Evolutionary conservation across 2,888 invertebrate species (phyloP), one percentile per base, ranked within the genome.

Genomic region (Drosophila flavopinicola): DNA sequence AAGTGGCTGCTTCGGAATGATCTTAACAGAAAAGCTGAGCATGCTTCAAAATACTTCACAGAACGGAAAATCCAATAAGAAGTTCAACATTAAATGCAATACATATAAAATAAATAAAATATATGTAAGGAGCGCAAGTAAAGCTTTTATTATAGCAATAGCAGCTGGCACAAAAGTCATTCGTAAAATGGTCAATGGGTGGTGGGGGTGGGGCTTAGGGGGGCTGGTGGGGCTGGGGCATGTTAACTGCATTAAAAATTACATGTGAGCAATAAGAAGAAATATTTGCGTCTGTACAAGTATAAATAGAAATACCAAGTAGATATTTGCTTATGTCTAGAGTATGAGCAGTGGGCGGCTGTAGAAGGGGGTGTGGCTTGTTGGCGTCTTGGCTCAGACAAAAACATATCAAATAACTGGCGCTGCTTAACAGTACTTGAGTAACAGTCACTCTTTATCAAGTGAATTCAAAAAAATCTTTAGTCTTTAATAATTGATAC

Each of bases 161-260:
- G 17, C 13, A 66, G 61, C 49, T 35, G 51, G 13, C 45, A 45
- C 33, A 47, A n/a, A 35, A 42, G 37, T 35, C 53, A 44, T 24
- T 32, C 32, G 24, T 10, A 11, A 24, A n/a, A 29, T 29, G 15
- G 6, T 2, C 3, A 33, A 9, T 15, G 5, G 9, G 2, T 2
- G 23, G 32, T 1, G 23, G 7, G 3, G 7, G 9, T 35, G 11
- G 15, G 27, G 7, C 27, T n/a, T 6, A 9, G n/a, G 6, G 41
- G 6, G 9, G 25, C 13, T 10, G 10, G 49, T 20, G 20, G 20
- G 4, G 20, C 20, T 20, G 20, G n/a, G n/a, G n/a, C n/a, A n/a
- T n/a, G n/a, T n/a, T 64, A 69, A 73, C 48, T 75, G 74, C 74
- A 77, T 75, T 75, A 77, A 69, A 73, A 77, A 73, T 69, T 69